Percentiles rank a stretch among this genome's conserved stretches.
These are phyloP conservation scores for Lepus americanus DNA, from an alignment of 2,113 vertebrate genomes.

Conservation along the genomic window DNA sequence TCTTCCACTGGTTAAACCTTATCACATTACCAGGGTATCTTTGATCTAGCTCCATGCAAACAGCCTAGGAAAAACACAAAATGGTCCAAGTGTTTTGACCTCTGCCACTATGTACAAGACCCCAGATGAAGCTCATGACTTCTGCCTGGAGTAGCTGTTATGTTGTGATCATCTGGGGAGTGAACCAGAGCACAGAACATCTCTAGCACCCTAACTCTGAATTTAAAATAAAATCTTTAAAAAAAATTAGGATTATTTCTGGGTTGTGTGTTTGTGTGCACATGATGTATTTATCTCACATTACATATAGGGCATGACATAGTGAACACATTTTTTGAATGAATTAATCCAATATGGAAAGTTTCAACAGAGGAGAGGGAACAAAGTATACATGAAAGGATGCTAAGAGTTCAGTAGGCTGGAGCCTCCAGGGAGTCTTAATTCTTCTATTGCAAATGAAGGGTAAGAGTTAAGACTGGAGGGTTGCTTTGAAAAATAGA, in stretches of 20 bases:
- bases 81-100: too few relatives aligned
- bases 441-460: too few relatives aligned
- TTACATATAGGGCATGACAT: not conserved
- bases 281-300: not conserved
- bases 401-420: not conserved
- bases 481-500: constrained; percentile 18
- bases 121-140: too few relatives aligned
- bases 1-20: not conserved
- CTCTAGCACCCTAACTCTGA: too few relatives aligned
- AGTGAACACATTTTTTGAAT: not conserved
- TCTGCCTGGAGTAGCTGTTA: too few relatives aligned
- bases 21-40: not conserved
- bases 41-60: too few relatives aligned
- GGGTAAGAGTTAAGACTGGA: not conserved
- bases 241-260: not conserved
- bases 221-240: too few relatives aligned
- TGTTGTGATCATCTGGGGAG: too few relatives aligned
- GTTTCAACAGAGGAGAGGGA: not conserved
- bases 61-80: too few relatives aligned
- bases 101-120: too few relatives aligned
- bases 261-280: not conserved
- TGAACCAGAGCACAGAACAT: too few relatives aligned
- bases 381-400: not conserved
- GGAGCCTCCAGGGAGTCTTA: not conserved
- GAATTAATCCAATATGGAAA: not conserved